Evolutionary conservation across 2,888 invertebrate genomes (phyloP).

Genomic region (Opisthograptis luteolata): DNA sequence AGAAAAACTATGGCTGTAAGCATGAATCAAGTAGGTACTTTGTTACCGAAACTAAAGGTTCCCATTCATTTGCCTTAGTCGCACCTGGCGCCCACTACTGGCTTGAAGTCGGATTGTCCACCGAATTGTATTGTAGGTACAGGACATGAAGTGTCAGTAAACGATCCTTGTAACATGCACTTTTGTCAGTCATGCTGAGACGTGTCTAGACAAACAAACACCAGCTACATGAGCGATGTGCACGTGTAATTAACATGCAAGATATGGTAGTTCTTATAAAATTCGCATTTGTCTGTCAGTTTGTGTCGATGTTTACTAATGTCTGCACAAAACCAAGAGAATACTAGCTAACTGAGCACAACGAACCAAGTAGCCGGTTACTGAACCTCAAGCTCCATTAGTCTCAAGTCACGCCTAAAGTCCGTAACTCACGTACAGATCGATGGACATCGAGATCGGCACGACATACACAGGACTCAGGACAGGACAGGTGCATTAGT

Average conservation of each 20-base stretch:
- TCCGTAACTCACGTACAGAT: conserved; percentile 15
- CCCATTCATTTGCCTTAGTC: conserved; percentile 58
- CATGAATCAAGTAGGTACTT: conserved; percentile 2
- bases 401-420: conserved; percentile 16
- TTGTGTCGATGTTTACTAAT: conserved; percentile 6
- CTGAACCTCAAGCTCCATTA: conserved; percentile 16
- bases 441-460: conserved; percentile 4
- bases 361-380: conserved; percentile 1
- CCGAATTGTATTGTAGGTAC: conserved; percentile 25
- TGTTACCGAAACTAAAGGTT: conserved; percentile 17
- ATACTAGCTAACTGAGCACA: background rate
- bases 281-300: conserved; percentile 1
- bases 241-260: background rate
- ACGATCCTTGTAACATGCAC: conserved; percentile 18
- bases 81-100: conserved; percentile 43
- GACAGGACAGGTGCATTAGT: conserved; percentile 16
- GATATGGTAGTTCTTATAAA: background rate
- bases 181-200: background rate
- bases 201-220: too few relatives aligned
- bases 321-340: conserved; percentile 13
- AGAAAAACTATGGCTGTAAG: background rate
- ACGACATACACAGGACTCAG: background rate
- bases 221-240: background rate
- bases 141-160: conserved; percentile 18
- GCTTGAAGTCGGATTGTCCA: conserved; percentile 61